phyloP scores from a whole-genome alignment of 2,888 invertebrate species.

The Tromatobia lineatoria region DNA sequence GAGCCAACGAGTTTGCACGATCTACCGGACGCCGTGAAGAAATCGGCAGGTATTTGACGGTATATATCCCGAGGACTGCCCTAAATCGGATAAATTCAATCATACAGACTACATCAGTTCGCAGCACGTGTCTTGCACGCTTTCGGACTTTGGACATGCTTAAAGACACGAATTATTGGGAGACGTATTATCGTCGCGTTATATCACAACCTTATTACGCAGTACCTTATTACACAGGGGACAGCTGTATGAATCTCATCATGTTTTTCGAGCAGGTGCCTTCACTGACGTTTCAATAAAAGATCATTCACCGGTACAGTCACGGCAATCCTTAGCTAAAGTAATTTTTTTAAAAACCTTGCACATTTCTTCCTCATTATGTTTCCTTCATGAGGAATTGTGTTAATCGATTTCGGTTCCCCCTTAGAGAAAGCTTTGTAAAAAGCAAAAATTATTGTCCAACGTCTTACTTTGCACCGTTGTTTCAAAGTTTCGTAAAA shows the following conservation, averaged over 20 bases:
- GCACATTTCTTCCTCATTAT: too few species aligned
- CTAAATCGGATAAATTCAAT: constrained; percentile 3
- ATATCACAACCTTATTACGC: constrained; percentile 50
- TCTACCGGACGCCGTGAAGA: constrained; percentile 13
- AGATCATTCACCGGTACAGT: too few species aligned
- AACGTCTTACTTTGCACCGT: too few species aligned
- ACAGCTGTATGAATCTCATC: constrained; percentile 74
- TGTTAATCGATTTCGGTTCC: too few species aligned
- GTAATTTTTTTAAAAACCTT: too few species aligned
- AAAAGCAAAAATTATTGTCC: too few species aligned
- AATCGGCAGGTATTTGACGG: constrained; percentile 9
- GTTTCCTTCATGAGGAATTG: too few species aligned
- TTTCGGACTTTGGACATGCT: neutral
- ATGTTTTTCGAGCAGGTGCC: constrained; percentile 59
- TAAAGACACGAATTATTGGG: constrained; percentile 39
- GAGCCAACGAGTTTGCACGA: constrained; percentile 48
- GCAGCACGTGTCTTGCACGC: neutral
- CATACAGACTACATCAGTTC: neutral
- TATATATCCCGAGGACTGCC: neutral
- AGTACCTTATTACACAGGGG: too few species aligned
- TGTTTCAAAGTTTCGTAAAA: too few species aligned
- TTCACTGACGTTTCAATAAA: too few species aligned
- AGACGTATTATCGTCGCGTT: constrained; percentile 55
- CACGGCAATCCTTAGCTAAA: too few species aligned
- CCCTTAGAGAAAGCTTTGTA: too few species aligned